Base-by-base conservation (phyloP, 2,113 vertebrate genomes). In the Sigmodon hispidus region DNA sequence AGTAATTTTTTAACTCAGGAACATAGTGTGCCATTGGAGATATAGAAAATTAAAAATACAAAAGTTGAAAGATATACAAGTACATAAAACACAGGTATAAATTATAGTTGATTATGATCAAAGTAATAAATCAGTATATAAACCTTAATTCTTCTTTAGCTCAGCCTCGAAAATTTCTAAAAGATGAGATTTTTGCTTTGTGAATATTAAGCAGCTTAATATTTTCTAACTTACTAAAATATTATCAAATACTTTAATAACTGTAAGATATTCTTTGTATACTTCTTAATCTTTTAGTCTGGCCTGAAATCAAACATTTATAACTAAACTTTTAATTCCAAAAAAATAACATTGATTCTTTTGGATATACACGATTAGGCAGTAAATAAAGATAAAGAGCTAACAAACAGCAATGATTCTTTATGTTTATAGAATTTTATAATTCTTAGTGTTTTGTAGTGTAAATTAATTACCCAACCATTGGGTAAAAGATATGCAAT, bases 1-100 rank as follows among this genome's bases (percentile, higher is more conserved):
- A 87, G 3, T 84, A 29, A 88, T 90, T 84, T 93, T 91, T 77
- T 77, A 91, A 79, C 43, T 89, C 17, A 17, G 59, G 36, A 4
- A 93, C 1, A 16, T 3, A 93, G 12, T 17, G 86, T 77, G 5
- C 3, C 31, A 87, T n/a, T n/a, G 36, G 5, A 92, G 65, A 91
- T 11, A 84, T 72, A 93, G 72, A 96, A 24, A 43, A 89, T 76
- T 87, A 75, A 95, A 94, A 95, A 81, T 22, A 76, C 43, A 95
- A 73, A 88, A 50, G 2, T 22, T 93, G 40, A 96, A 89, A 19
- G 87, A 67, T 76, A 76, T 21, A 76, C 3, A 34, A 95, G 29
- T 91, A 16, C 12, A 73, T 63, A 22, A 92, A 40, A 87, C 1
- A 61, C 55, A 94, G 83, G 29, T 55, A 4, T 61, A 93, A n/a